Base-by-base conservation (phyloP, 2,113 vertebrate species). In the Bothrops jararaca region DNA sequence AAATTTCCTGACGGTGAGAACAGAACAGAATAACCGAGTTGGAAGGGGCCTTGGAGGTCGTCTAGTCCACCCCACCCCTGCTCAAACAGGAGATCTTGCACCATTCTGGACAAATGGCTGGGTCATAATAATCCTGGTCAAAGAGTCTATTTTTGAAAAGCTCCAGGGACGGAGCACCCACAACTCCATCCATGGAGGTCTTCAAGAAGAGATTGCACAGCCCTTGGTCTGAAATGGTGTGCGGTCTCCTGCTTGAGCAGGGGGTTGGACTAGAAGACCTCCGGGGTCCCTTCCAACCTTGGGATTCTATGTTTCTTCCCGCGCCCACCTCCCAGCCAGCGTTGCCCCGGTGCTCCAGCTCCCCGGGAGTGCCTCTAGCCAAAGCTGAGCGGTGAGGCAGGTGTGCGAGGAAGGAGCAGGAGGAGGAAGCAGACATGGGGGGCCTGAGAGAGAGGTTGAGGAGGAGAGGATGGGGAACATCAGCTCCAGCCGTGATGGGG, bases 361-460 rank as follows among this genome's bases (percentile, higher is more conserved):
- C n/a, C n/a, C 29, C 20, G n/a, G 18, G 69, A 39, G n/a, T 34
- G n/a, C 69, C 69, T 34, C 34, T 20, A 8, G 13, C 69, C 69
- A 22, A 22, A 20, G 2, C 39, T 5, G 7, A 39, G 34, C 6
- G 34, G 18, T 39, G 69, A 39, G 2, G 34, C 69, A 80, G 34
- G n/a, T 7, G 34, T 42, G 34, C 7, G 15, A 74, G 69, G 5
- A 8, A 74, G 15, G n/a, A 20, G n/a, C 5, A 2, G 13, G 5
- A 7, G 64, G n/a, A 34, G n/a, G 64, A 34, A 18, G 2, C 6
- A 18, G 64, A 3, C 13, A 15, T 3, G n/a, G n/a, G 18, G 69
- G n/a, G 69, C n/a, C 2, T 1, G n/a, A 39, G 15, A 7, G n/a
- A 39, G 15, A 7, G 15, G 2, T 3, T 0, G 15, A 8, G 15